phyloP scores from a whole-genome alignment of 2,113 vertebrate species.

The Puffinus mauretanicus region DNA sequence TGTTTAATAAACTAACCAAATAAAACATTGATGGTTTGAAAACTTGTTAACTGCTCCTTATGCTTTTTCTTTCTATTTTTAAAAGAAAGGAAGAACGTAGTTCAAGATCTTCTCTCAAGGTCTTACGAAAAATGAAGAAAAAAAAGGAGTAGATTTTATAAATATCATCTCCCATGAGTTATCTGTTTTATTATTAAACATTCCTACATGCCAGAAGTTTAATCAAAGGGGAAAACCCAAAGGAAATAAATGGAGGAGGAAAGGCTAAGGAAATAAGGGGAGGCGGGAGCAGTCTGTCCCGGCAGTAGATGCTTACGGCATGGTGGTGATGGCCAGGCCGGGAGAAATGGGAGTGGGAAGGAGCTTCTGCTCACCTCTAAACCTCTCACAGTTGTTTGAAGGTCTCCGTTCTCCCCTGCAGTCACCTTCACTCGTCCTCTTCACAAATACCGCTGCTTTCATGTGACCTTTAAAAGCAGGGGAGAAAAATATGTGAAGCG shows the following conservation, averaged over 20 bases:
- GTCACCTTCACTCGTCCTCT: not conserved
- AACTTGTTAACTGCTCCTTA: slow-evolving; percentile 6
- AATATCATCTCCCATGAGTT: slow-evolving; percentile 55
- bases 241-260: slow-evolving; percentile 45
- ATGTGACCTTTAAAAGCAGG: not conserved
- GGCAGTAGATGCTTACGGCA: not conserved
- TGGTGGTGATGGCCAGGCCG: not conserved
- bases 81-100: not conserved
- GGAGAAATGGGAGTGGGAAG: not conserved
- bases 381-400: not conserved
- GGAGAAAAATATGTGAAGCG: not conserved
- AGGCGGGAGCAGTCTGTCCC: not conserved
- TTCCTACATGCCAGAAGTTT: slow-evolving; percentile 35
- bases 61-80: not conserved
- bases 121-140: not conserved
- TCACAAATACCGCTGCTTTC: not conserved
- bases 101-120: not conserved
- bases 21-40: slow-evolving; percentile 76
- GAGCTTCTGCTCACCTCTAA: not conserved
- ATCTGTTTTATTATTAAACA: slow-evolving; percentile 50
- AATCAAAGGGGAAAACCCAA: slow-evolving; percentile 61
- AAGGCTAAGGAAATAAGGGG: slow-evolving; percentile 16
- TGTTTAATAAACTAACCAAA: slow-evolving; percentile 79
- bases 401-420: not conserved
- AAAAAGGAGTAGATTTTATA: not conserved